Percentiles rank a stretch among this genome's conserved stretches.
Evolutionary conservation across 2,888 invertebrate species (phyloP).

Genomic region (Aspidapion aeneum): DNA sequence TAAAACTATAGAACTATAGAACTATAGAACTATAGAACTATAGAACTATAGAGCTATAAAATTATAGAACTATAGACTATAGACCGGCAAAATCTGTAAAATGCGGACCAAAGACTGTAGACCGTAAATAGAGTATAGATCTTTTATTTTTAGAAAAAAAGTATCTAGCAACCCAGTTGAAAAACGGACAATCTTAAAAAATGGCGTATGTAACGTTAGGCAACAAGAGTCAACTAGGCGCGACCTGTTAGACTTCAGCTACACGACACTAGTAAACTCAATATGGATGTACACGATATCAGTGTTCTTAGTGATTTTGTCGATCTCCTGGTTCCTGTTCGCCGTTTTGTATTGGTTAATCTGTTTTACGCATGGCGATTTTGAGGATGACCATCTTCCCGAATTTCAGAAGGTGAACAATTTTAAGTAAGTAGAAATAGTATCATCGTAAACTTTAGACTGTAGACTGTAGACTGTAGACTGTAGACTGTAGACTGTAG

Average conservation of each 20-base stretch:
- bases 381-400: slow-evolving; percentile 59
- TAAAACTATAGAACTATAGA: too few species aligned
- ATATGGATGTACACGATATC: slow-evolving; percentile 47
- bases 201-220: slow-evolving; percentile 31
- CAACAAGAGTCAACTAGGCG: slow-evolving; percentile 48
- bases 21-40: too few species aligned
- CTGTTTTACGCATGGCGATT: slow-evolving; percentile 80
- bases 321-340: slow-evolving; percentile 82
- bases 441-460: background rate
- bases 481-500: too few species aligned
- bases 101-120: too few species aligned
- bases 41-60: too few species aligned
- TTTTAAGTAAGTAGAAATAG: slow-evolving; percentile 55
- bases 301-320: slow-evolving; percentile 82
- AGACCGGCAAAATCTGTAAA: too few species aligned
- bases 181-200: slow-evolving; percentile 30
- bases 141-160: too few species aligned
- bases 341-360: slow-evolving; percentile 87
- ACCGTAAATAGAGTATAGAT: too few species aligned
- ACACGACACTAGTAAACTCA: slow-evolving; percentile 31
- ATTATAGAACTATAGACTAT: too few species aligned
- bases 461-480: too few species aligned
- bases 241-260: slow-evolving; percentile 43
- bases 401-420: slow-evolving; percentile 40
- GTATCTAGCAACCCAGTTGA: too few species aligned